phyloP scores from a whole-genome alignment of 2,113 vertebrate species.

The Pseudorasbora parva region DNA sequence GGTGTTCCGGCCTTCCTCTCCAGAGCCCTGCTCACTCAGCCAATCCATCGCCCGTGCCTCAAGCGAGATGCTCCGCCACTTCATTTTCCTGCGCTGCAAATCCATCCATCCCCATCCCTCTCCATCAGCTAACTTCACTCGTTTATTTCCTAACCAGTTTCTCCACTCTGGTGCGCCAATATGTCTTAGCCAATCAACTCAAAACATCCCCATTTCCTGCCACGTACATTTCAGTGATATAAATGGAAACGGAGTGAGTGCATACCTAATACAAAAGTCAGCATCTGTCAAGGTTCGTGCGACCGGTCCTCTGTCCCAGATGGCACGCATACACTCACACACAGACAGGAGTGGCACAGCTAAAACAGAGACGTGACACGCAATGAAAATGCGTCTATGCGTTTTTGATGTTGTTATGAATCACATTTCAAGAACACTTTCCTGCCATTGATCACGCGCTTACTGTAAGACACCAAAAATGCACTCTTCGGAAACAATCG shows the following conservation, averaged over 20 bases:
- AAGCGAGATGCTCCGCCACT: not conserved
- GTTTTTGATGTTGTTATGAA: conserved; percentile 20
- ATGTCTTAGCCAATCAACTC: conserved; percentile 32
- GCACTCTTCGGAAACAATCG: no score
- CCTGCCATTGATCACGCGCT: no score
- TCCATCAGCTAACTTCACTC: not conserved
- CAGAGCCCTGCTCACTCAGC: conserved; percentile 12
- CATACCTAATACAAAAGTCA: conserved; percentile 23
- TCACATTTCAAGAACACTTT: not conserved
- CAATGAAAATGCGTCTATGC: conserved; percentile 3
- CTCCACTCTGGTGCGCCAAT: conserved; percentile 2
- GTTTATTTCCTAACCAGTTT: conserved; percentile 30
- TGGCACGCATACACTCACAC: not conserved
- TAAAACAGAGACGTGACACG: conserved; percentile 13
- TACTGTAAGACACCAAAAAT: no score
- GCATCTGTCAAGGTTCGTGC: not conserved
- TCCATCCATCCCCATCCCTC: conserved; percentile 11
- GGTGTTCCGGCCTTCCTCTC: conserved; percentile 1
- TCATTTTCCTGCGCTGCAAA: conserved; percentile 20
- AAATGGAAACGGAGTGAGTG: conserved; percentile 22
- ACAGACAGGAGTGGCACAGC: not conserved
- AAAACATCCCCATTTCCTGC: conserved; percentile 7
- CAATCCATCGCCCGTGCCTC: conserved; percentile 27
- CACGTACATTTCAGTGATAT: conserved; percentile 20
- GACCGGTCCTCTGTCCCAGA: not conserved